phyloP scores from a whole-genome alignment of 92 coral and sea anemone genomes.

The Desmophyllum pertusum region DNA sequence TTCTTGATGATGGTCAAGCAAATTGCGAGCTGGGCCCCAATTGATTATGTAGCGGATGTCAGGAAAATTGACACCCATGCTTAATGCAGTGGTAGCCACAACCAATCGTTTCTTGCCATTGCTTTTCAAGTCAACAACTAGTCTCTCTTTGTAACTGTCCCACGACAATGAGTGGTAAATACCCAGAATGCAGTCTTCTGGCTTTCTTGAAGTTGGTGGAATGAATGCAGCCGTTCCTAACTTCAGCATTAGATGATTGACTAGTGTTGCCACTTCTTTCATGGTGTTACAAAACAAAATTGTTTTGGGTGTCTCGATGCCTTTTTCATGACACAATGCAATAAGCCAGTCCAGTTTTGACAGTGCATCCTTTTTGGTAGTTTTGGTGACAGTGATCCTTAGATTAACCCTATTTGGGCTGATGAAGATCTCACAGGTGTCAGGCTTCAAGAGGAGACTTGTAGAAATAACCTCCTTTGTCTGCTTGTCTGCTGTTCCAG shows the following conservation, averaged over 20 bases:
- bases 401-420: constrained; percentile 51
- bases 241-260: constrained; percentile 22
- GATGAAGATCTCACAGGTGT: constrained; percentile 27
- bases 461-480: too few relatives aligned
- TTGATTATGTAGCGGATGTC: too few relatives aligned
- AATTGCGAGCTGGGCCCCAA: too few relatives aligned
- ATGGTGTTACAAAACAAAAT: constrained; percentile 47
- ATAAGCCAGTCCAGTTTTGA: constrained; percentile 41
- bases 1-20: too few relatives aligned
- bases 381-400: constrained; percentile 16
- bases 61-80: too few relatives aligned
- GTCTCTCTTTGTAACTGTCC: constrained; percentile 38
- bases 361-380: constrained; percentile 18
- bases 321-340: constrained; percentile 12
- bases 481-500: constrained; percentile 64
- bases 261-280: constrained; percentile 50
- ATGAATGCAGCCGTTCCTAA: constrained; percentile 26
- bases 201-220: constrained; percentile 23
- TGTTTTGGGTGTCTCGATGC: constrained; percentile 28
- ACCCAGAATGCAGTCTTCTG: constrained; percentile 27
- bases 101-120: too few relatives aligned
- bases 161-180: constrained; percentile 48
- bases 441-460: constrained; percentile 11
- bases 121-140: too few relatives aligned
- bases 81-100: too few relatives aligned